phyloP scores from a whole-genome alignment of 2,113 vertebrate species.

The Rhinichthys klamathensis region DNA sequence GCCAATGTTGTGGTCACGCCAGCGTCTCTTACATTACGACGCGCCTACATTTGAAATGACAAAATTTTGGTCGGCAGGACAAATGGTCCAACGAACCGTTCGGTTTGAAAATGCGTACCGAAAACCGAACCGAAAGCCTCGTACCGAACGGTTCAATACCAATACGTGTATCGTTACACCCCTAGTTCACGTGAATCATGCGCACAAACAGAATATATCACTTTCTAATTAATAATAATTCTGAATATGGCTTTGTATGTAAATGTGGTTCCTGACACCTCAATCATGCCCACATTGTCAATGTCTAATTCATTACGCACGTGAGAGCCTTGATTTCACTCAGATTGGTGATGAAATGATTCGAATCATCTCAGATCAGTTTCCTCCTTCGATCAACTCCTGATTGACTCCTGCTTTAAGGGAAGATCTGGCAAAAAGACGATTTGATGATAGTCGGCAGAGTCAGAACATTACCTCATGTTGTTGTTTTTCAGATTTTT shows the following conservation, averaged over 20 bases:
- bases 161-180: too few relatives aligned
- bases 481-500: conserved; percentile 64
- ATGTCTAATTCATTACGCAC: neutral
- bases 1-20: too few relatives aligned
- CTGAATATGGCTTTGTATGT: too few relatives aligned
- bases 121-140: too few relatives aligned
- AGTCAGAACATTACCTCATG: conserved; percentile 38
- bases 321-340: neutral
- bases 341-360: neutral
- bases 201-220: neutral
- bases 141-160: too few relatives aligned
- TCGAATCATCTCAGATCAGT: neutral
- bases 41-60: too few relatives aligned
- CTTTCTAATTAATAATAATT: neutral
- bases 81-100: too few relatives aligned
- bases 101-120: too few relatives aligned
- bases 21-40: too few relatives aligned
- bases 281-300: neutral
- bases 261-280: neutral
- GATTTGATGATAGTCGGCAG: neutral
- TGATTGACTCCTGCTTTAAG: neutral
- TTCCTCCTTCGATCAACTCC: conserved; percentile 1
- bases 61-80: too few relatives aligned
- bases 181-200: neutral
- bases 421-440: conserved; percentile 23